These are phyloP conservation scores for Siniperca obscura DNA, from an alignment of 2,797 vertebrate genomes.

Conservation along the genomic window DNA sequence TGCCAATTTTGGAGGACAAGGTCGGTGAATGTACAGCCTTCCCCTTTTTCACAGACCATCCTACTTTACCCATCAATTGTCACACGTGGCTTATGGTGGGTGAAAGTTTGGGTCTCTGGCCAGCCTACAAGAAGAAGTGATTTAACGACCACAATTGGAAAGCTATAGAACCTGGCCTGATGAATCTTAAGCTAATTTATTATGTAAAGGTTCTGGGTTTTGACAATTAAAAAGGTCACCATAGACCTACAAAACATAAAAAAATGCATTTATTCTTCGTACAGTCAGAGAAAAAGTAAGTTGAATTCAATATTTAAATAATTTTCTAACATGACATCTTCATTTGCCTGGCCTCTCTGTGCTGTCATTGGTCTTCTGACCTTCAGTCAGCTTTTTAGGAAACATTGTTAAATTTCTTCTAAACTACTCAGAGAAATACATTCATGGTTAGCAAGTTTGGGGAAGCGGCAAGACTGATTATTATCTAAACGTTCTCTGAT, in stretches of 20 bases:
- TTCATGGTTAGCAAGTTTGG: background rate
- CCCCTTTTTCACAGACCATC: slow-evolving; percentile 36
- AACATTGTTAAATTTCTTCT: background rate
- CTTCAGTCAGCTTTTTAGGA: background rate
- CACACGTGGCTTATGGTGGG: slow-evolving; percentile 21
- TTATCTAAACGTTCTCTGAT: background rate
- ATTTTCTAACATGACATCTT: background rate
- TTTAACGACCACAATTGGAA: background rate
- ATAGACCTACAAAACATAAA: background rate
- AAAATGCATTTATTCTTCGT: background rate
- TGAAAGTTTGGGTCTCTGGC: slow-evolving; percentile 17
- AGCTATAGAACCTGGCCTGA: background rate
- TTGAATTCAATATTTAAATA: background rate
- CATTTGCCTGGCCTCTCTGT: background rate
- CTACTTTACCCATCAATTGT: slow-evolving; percentile 52
- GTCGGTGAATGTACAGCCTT: slow-evolving; percentile 64
- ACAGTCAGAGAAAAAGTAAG: background rate
- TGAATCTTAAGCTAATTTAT: background rate
- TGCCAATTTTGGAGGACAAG: slow-evolving; percentile 81
- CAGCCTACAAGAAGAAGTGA: slow-evolving; percentile 33
- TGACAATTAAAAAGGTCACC: background rate
- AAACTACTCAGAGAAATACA: background rate
- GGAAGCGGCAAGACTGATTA: background rate
- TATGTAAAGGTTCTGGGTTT: background rate
- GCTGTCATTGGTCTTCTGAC: background rate